Percentiles rank a stretch among this genome's conserved stretches.
Conservation (phyloP, 2,113 vertebrate species). For the Petromus typicus region DNA sequence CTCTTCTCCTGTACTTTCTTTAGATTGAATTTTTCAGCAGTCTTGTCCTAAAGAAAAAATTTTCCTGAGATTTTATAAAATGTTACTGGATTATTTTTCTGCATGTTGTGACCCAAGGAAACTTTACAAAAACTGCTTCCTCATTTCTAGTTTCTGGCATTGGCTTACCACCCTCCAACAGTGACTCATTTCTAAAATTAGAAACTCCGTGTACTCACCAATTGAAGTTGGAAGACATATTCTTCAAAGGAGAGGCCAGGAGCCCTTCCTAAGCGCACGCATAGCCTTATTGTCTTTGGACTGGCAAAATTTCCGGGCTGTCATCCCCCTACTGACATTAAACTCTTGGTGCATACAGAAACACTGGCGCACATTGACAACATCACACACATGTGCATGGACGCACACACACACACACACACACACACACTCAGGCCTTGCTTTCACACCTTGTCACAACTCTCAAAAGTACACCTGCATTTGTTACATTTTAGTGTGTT, state of each 20-base stretch:
- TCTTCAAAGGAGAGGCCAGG: slow-evolving; percentile 24
- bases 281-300: background rate
- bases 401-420: background rate
- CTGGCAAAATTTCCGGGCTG: background rate
- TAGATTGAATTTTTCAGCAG: background rate
- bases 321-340: background rate
- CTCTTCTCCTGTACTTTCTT: background rate
- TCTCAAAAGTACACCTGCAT: background rate
- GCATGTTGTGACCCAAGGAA: background rate
- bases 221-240: background rate
- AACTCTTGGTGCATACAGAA: background rate
- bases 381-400: too few relatives aligned
- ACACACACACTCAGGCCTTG: background rate
- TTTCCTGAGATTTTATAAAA: slow-evolving; percentile 36
- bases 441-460: background rate
- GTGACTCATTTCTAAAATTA: background rate
- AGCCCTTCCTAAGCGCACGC: background rate
- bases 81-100: background rate
- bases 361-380: background rate
- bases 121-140: background rate
- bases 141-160: slow-evolving; percentile 34
- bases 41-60: slow-evolving; percentile 33
- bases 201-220: background rate
- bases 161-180: background rate
- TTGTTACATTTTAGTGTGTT: background rate